phyloP scores from a whole-genome alignment of 2,797 vertebrate species.

The Sparidentex hasta region DNA sequence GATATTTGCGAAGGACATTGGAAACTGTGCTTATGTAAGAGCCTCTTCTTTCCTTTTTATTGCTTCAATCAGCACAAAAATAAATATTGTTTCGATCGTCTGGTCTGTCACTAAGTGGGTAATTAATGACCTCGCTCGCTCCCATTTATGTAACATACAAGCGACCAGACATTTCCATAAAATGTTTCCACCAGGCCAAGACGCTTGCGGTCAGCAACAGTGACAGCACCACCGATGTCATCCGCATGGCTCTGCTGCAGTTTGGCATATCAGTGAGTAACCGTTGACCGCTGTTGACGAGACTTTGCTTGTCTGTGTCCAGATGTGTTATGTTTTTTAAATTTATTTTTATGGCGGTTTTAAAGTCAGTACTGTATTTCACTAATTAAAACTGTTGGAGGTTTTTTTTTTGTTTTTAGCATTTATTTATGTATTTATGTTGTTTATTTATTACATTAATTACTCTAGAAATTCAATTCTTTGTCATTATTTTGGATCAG shows the following conservation, averaged over 20 bases:
- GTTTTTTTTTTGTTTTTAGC: too few species aligned
- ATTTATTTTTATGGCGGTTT: too few species aligned
- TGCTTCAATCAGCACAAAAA: constrained; percentile 22
- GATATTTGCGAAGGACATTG: constrained; percentile 94
- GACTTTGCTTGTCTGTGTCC: too few species aligned
- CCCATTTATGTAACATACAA: constrained; percentile 9
- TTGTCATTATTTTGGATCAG: too few species aligned
- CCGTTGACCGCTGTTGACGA: background rate
- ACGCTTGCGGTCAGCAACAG: constrained; percentile 91
- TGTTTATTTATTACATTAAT: too few species aligned
- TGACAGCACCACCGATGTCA: constrained; percentile 92
- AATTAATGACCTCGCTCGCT: constrained; percentile 5
- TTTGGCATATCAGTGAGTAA: constrained; percentile 92
- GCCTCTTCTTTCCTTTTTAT: background rate
- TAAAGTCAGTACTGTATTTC: too few species aligned
- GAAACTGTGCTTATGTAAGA: constrained; percentile 94
- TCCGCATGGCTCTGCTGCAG: constrained; percentile 91
- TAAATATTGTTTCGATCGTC: background rate
- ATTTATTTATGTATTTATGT: too few species aligned
- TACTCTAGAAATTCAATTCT: too few species aligned
- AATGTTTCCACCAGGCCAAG: constrained; percentile 88
- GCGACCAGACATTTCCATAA: constrained; percentile 22
- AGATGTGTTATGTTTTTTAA: too few species aligned
- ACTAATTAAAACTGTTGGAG: too few species aligned
- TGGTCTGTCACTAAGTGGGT: background rate